Conservation (phyloP, 1,140 invertebrate genomes). For the Saccostrea echinata region DNA sequence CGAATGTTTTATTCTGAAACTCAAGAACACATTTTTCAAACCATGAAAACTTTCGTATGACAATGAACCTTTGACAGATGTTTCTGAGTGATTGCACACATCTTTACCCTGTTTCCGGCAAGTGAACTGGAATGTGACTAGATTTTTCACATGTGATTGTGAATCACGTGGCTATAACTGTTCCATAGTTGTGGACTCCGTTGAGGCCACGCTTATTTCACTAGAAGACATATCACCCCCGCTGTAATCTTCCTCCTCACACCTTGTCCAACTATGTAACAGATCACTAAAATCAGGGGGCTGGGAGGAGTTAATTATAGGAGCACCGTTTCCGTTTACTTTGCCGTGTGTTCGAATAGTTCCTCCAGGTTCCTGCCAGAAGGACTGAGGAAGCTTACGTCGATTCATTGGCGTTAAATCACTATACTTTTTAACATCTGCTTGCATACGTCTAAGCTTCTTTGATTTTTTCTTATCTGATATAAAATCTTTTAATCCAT, state of each 20-base stretch:
- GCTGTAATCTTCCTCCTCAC: conserved; percentile 61
- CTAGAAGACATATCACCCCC: conserved; percentile 64
- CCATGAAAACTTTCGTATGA: neutral
- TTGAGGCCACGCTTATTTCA: conserved; percentile 66
- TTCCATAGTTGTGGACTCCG: conserved; percentile 47
- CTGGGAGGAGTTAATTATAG: conserved; percentile 59
- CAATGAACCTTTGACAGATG: neutral
- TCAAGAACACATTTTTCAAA: conserved; percentile 11
- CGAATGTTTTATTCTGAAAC: conserved; percentile 27
- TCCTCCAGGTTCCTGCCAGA: conserved; percentile 71
- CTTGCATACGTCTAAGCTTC: conserved; percentile 64
- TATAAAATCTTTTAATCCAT: conserved; percentile 65
- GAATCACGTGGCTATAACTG: conserved; percentile 21
- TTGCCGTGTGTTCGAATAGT: conserved; percentile 43
- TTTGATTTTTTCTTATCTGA: conserved; percentile 65
- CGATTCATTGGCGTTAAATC: conserved; percentile 71
- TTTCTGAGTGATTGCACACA: conserved; percentile 17
- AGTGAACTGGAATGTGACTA: conserved; percentile 12
- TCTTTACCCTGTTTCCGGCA: conserved; percentile 42
- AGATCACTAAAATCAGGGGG: conserved; percentile 76
- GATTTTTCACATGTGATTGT: neutral
- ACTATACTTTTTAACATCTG: conserved; percentile 63
- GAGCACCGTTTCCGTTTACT: conserved; percentile 36
- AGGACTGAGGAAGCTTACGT: conserved; percentile 72
- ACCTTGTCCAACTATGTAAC: conserved; percentile 71